phyloP scores from a whole-genome alignment of 2,113 vertebrate genomes.

The Philantomba maxwellii region DNA sequence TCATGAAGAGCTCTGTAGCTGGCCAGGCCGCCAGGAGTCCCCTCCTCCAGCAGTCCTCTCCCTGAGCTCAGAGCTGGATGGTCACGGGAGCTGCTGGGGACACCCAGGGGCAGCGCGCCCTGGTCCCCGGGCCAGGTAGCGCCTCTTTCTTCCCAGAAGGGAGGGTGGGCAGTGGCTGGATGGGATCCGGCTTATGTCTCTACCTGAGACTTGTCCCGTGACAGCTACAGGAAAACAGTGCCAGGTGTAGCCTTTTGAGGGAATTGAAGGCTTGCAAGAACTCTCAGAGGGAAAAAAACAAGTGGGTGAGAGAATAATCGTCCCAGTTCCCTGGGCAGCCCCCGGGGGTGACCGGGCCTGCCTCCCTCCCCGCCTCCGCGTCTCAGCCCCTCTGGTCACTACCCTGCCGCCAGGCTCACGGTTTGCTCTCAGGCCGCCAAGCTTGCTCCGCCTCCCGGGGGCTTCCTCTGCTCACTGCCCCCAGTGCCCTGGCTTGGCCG shows the following conservation, averaged over 20 bases:
- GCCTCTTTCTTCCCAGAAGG: neutral
- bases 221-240: neutral
- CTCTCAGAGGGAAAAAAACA: too few species aligned
- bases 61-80: neutral
- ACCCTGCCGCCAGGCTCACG: accelerated
- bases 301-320: neutral
- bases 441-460: neutral
- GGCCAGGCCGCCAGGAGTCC: neutral
- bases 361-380: neutral
- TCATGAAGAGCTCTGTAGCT: accelerated
- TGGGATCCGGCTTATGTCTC: neutral
- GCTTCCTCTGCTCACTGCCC: neutral
- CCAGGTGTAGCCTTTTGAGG: too few species aligned
- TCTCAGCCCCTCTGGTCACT: neutral
- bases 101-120: neutral
- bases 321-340: neutral
- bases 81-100: neutral
- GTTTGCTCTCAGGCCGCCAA: neutral
- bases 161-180: neutral
- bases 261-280: neutral
- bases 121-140: neutral
- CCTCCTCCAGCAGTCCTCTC: neutral
- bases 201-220: neutral
- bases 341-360: neutral
- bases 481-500: neutral